Conservation (phyloP, 2,888 invertebrate species). For the Eupithecia centaureata region DNA sequence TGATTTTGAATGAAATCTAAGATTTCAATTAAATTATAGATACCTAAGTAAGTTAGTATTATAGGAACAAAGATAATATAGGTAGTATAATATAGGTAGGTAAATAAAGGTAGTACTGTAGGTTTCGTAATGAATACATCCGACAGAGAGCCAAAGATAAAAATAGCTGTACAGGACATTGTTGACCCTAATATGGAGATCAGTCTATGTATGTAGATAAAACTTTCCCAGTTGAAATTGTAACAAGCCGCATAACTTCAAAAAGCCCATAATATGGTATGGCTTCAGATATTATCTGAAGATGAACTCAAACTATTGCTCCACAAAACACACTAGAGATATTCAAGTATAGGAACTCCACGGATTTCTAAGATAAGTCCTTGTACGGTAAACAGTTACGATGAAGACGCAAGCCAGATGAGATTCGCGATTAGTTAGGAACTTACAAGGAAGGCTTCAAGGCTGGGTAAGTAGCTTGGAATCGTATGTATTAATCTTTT, state of each 20-base stretch:
- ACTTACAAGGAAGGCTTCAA: neutral
- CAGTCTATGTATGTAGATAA: no score
- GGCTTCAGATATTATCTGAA: no score
- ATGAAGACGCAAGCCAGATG: conserved; percentile 24
- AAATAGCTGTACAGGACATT: no score
- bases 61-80: no score
- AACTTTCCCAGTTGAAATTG: neutral
- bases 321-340: conserved; percentile 8
- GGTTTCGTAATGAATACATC: no score
- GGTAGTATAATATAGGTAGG: neutral
- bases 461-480: neutral
- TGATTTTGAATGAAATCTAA: no score
- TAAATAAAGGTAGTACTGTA: neutral
- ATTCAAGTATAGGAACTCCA: conserved; percentile 16
- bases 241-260: neutral
- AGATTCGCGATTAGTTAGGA: conserved; percentile 16
- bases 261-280: neutral
- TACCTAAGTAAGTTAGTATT: no score
- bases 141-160: no score
- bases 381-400: conserved; percentile 32
- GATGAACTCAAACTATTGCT: neutral
- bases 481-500: conserved; percentile 1
- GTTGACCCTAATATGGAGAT: no score
- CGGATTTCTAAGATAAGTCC: conserved; percentile 31
- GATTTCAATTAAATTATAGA: no score